phyloP scores from a whole-genome alignment of 1,140 invertebrate species.

The Lasioglossum albipes region DNA sequence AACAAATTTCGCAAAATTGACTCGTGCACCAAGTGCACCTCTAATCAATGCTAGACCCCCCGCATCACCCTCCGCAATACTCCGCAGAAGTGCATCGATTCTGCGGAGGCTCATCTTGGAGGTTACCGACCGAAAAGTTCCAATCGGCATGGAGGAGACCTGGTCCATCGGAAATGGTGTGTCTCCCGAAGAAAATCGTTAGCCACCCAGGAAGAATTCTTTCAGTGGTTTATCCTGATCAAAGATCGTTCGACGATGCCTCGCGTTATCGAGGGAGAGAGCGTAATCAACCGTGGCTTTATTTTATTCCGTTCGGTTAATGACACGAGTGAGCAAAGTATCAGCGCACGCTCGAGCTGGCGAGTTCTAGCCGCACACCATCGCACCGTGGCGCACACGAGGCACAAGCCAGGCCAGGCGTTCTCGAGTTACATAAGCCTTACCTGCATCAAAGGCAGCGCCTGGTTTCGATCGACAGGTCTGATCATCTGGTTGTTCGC shows the following conservation, averaged over 20 bases:
- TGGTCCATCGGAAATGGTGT: not conserved
- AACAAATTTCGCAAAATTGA: too few relatives aligned
- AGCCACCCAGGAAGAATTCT: not conserved
- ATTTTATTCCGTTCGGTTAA: constrained; percentile 15
- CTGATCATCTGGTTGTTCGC: not conserved
- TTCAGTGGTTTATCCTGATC: not conserved
- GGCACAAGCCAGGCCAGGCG: not conserved
- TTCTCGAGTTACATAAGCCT: constrained; percentile 53
- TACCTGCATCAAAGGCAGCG: constrained; percentile 66
- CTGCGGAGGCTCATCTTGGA: not conserved
- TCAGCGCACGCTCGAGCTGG: constrained; percentile 14
- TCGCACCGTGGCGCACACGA: not conserved
- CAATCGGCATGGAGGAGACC: not conserved
- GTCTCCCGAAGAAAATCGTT: not conserved
- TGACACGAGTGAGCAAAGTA: not conserved
- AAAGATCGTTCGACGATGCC: not conserved
- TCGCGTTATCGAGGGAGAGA: not conserved
- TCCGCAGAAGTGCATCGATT: constrained; percentile 50
- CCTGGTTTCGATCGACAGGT: constrained; percentile 29
- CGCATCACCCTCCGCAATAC: not conserved
- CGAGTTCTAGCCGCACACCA: not conserved
- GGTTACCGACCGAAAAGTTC: not conserved
- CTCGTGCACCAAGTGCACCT: too few relatives aligned
- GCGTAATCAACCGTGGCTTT: not conserved
- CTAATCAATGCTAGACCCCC: too few relatives aligned